phyloP scores from a whole-genome alignment of 2,113 vertebrate genomes.

The Melanerpes formicivorus region DNA sequence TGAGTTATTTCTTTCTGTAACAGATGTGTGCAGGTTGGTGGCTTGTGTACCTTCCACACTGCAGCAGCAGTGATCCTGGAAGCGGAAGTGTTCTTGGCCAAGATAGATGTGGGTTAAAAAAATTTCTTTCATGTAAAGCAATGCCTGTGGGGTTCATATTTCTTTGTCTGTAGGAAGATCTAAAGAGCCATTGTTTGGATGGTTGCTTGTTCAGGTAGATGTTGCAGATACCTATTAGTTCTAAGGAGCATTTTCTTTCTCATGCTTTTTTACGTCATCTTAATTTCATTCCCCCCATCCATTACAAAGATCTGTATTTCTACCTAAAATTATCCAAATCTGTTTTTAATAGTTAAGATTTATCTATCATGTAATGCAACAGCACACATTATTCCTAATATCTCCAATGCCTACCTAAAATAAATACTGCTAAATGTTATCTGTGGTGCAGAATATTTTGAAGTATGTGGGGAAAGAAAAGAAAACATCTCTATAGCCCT shows the following conservation, averaged over 20 bases:
- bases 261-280: background rate
- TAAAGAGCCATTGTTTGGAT: background rate
- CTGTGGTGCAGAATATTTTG: background rate
- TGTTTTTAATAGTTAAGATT: background rate
- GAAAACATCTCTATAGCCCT: background rate
- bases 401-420: background rate
- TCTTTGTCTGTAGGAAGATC: background rate
- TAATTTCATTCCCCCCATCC: background rate
- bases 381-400: background rate
- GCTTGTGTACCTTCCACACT: background rate
- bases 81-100: background rate
- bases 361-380: background rate
- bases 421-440: background rate
- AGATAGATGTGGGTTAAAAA: fast-evolving
- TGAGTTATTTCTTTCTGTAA: fast-evolving
- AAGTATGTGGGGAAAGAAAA: background rate
- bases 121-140: background rate
- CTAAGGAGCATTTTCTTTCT: background rate
- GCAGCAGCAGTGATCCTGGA: background rate
- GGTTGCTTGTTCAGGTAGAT: background rate
- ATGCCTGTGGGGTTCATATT: background rate
- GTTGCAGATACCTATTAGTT: background rate
- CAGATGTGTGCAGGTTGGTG: background rate
- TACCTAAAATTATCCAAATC: background rate
- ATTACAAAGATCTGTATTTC: background rate